A percentile compares a stretch with the other conserved stretches of the same genome.
phyloP scores from a whole-genome alignment of 2,888 invertebrate species.

The Pandemis cinnamomeana region DNA sequence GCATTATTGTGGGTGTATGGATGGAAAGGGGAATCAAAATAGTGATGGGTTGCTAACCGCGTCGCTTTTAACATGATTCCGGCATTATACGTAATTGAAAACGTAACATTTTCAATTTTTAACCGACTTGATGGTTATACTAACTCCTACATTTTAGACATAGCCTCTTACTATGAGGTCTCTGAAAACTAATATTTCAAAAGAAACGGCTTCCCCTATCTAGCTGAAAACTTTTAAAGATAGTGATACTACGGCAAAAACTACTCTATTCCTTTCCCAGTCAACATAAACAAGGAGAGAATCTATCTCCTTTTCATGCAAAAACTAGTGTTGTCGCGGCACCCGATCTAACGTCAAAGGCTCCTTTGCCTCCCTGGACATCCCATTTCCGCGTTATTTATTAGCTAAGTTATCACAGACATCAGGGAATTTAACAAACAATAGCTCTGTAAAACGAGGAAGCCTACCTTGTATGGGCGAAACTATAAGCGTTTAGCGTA shows the following conservation, averaged over 20 bases:
- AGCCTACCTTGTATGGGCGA: slow-evolving; percentile 15
- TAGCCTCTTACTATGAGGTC: too few species aligned
- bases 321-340: slow-evolving; percentile 10
- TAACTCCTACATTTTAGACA: too few species aligned
- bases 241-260: not conserved
- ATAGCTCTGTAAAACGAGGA: slow-evolving; percentile 28
- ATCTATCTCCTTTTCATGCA: slow-evolving; percentile 2
- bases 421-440: slow-evolving; percentile 36
- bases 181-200: not conserved
- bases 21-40: too few species aligned
- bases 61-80: too few species aligned
- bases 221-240: not conserved
- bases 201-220: not conserved
- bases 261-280: not conserved
- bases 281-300: slow-evolving; percentile 1
- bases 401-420: slow-evolving; percentile 35
- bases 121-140: too few species aligned
- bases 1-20: too few species aligned
- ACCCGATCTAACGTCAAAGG: slow-evolving; percentile 21
- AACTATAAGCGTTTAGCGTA: slow-evolving; percentile 9
- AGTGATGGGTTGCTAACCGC: too few species aligned
- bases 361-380: slow-evolving; percentile 18
- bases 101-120: too few species aligned
- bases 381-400: slow-evolving; percentile 29
- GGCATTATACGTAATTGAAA: too few species aligned